Evolutionary conservation across 2,888 invertebrate species (phyloP).

Genomic region (Bellardia bayeri): DNA sequence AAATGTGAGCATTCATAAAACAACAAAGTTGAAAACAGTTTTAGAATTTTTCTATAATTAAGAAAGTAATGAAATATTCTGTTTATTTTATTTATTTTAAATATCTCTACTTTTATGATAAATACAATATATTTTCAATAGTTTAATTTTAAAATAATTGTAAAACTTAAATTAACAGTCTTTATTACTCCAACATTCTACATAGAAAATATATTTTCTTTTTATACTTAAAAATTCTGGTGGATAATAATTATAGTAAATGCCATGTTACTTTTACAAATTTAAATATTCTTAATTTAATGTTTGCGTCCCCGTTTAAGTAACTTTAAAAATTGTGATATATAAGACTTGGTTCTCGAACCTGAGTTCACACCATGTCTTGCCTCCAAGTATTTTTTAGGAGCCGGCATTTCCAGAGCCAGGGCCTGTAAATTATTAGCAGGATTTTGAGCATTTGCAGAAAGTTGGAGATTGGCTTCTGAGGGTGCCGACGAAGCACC

Average conservation of each 20-base stretch:
- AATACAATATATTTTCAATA: neutral
- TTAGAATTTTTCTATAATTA: too few relatives aligned
- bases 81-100: neutral
- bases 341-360: slow-evolving; percentile 70
- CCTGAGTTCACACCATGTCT: slow-evolving; percentile 49
- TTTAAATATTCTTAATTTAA: slow-evolving; percentile 24
- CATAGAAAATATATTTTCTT: neutral
- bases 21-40: too few relatives aligned
- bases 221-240: neutral
- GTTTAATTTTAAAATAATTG: neutral
- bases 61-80: too few relatives aligned
- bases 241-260: neutral
- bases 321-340: slow-evolving; percentile 71
- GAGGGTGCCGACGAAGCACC: neutral
- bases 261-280: neutral
- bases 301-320: slow-evolving; percentile 67
- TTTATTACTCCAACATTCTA: slow-evolving; percentile 43
- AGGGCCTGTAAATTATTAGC: slow-evolving; percentile 15
- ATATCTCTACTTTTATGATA: neutral
- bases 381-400: slow-evolving; percentile 55
- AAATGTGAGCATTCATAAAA: too few relatives aligned
- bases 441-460: neutral
- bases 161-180: slow-evolving; percentile 54
- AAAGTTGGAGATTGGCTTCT: neutral
- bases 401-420: slow-evolving; percentile 68